Evolutionary conservation across 2,888 invertebrate genomes (phyloP).

Genomic region (Heliconius ethilla): DNA sequence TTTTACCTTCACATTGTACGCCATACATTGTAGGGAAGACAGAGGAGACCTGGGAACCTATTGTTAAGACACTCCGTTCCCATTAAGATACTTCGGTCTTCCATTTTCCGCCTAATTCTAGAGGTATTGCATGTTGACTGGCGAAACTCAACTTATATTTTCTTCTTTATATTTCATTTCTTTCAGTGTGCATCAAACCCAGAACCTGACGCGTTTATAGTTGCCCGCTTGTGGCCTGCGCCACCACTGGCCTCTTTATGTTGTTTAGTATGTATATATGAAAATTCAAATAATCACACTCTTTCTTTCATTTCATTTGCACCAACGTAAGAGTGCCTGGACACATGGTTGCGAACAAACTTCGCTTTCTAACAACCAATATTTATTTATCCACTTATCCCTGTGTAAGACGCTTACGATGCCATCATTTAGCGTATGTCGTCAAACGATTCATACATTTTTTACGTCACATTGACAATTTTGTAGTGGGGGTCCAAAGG

Average conservation of each 20-base stretch:
- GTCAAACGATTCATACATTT: constrained; percentile 66
- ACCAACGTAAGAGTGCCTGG: constrained; percentile 65
- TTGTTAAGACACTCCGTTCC: no score
- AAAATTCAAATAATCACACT: constrained; percentile 79
- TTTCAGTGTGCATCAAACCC: no score
- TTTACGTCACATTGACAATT: constrained; percentile 69
- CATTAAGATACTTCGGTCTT: no score
- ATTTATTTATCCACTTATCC: constrained; percentile 81
- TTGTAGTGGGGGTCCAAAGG: constrained; percentile 70
- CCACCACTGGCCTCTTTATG: constrained; percentile 20
- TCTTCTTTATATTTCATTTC: no score
- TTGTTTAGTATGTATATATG: constrained; percentile 54
- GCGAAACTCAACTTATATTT: no score
- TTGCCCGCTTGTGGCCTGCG: no score
- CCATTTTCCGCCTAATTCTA: no score
- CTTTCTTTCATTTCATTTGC: constrained; percentile 80
- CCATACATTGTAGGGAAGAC: no score
- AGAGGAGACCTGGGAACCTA: no score
- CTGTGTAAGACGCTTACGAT: constrained; percentile 60
- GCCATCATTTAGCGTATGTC: constrained; percentile 69
- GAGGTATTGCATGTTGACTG: no score
- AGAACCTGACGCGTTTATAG: no score
- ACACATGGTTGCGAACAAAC: constrained; percentile 72
- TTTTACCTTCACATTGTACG: no score
- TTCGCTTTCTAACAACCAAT: constrained; percentile 79